Evolutionary conservation across 2,888 invertebrate species (phyloP).

Genomic region (Micropterix aruncella): DNA sequence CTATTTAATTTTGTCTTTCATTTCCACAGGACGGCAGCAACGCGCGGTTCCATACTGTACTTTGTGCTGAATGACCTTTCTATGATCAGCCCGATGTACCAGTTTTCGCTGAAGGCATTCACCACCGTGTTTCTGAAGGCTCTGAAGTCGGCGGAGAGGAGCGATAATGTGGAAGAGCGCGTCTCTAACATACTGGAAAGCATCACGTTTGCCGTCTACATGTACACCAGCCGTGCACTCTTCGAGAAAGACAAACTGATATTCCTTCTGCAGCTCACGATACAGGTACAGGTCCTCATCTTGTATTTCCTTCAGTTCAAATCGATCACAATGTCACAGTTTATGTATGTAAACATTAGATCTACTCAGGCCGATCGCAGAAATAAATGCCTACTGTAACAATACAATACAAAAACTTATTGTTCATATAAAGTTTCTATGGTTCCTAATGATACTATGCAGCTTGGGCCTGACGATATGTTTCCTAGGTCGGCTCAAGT

Average conservation of each 20-base stretch:
- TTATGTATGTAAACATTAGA: too few species aligned
- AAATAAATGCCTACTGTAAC: too few species aligned
- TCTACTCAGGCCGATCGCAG: too few species aligned
- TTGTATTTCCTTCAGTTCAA: too few species aligned
- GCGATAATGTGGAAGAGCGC: slow-evolving; percentile 56
- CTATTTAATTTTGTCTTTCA: slow-evolving; percentile 1
- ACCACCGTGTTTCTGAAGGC: slow-evolving; percentile 84
- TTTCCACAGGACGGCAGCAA: slow-evolving; percentile 55
- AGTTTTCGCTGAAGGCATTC: slow-evolving; percentile 90
- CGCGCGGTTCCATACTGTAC: slow-evolving; percentile 78
- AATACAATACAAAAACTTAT: too few species aligned
- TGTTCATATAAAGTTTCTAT: too few species aligned
- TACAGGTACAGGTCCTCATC: too few species aligned
- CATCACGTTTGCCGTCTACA: slow-evolving; percentile 75
- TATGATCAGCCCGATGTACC: slow-evolving; percentile 90
- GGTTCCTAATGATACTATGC: too few species aligned
- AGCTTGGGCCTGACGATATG: too few species aligned
- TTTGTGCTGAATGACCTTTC: slow-evolving; percentile 86
- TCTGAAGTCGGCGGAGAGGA: slow-evolving; percentile 49
- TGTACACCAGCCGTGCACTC: slow-evolving; percentile 79
- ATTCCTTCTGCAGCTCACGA: slow-evolving; percentile 74
- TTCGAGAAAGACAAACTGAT: slow-evolving; percentile 88
- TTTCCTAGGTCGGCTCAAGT: too few species aligned
- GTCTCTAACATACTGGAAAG: slow-evolving; percentile 71
- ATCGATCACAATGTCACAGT: too few species aligned